Percentiles rank a stretch among this genome's conserved stretches.
These are phyloP conservation scores for Teleiodes luculella DNA, from an alignment of 2,888 invertebrate species.

Conservation along the genomic window DNA sequence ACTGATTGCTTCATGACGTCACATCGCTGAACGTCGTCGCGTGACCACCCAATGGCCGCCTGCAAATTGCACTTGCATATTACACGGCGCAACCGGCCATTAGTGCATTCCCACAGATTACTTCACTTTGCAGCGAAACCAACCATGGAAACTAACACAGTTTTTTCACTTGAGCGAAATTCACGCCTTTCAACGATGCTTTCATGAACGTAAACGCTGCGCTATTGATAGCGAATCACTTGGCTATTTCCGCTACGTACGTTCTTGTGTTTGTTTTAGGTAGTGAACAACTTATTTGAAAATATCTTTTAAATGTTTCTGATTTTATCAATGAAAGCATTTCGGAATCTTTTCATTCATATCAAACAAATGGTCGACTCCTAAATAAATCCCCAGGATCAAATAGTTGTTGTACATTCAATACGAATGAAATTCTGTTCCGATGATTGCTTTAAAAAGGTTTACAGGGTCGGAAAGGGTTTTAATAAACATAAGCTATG, in stretches of 20 bases:
- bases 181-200: constrained; percentile 29
- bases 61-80: constrained; percentile 73
- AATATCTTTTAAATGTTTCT: too few species aligned
- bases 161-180: constrained; percentile 47
- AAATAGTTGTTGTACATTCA: background rate
- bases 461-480: constrained; percentile 34
- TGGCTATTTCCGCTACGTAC: background rate
- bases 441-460: constrained; percentile 32
- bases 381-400: too few species aligned
- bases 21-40: constrained; percentile 55
- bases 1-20: constrained; percentile 2
- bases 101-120: constrained; percentile 72
- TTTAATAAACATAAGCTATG: constrained; percentile 29
- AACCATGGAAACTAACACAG: constrained; percentile 63
- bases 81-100: constrained; percentile 69
- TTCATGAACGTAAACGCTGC: constrained; percentile 26
- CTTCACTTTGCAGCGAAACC: constrained; percentile 58
- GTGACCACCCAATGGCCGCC: constrained; percentile 60
- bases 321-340: too few species aligned
- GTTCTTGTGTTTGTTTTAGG: background rate
- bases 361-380: too few species aligned
- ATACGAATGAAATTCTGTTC: constrained; percentile 25
- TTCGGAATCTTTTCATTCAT: background rate
- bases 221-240: constrained; percentile 22
- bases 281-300: too few species aligned